A percentile compares a stretch with the other conserved stretches of the same genome.
Conservation (phyloP, 37 sponge, comb jelly and placozoan genomes). For the Cladorhizidae sp. region DNA sequence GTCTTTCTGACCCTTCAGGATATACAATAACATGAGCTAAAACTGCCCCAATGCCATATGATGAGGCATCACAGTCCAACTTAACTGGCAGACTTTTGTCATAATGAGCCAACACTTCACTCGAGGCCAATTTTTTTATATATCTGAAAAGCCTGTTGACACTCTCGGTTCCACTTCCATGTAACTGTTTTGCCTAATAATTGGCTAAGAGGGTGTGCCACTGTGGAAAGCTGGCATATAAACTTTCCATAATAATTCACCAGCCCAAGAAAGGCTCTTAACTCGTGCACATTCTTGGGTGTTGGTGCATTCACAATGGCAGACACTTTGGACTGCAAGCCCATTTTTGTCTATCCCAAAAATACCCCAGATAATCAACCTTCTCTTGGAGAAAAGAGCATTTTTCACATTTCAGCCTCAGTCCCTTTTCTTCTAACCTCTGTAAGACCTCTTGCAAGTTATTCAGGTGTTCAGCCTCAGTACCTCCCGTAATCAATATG, state of each 20-base stretch:
- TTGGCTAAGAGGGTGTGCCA: background rate
- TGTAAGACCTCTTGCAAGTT: constrained; percentile 26
- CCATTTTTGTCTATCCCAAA: constrained; percentile 11
- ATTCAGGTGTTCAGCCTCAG: constrained; percentile 12
- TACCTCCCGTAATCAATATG: constrained; percentile 27
- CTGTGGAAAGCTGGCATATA: background rate
- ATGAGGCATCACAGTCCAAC: constrained; percentile 19
- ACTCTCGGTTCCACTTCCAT: constrained; percentile 11
- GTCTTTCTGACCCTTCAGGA: constrained; percentile 2
- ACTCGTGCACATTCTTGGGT: constrained; percentile 21
- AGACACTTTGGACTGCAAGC: constrained; percentile 4
- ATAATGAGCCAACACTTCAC: constrained; percentile 26
- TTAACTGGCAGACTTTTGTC: constrained; percentile 18
- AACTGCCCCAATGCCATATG: constrained; percentile 8
- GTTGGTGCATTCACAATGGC: constrained; percentile 13
- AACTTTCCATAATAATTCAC: constrained; percentile 19
- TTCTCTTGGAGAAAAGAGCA: constrained; percentile 15
- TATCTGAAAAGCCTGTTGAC: background rate
- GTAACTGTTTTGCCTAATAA: background rate
- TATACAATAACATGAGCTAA: background rate
- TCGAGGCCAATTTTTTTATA: constrained; percentile 10
- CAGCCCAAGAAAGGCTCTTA: constrained; percentile 15
- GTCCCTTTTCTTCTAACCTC: constrained; percentile 26
- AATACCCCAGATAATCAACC: constrained; percentile 16
- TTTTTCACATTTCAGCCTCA: constrained; percentile 11